These are phyloP conservation scores for Chironex yamaguchii DNA, from an alignment of 30 jellyfish, hydroid and myxozoan species.

Conservation along the genomic window DNA sequence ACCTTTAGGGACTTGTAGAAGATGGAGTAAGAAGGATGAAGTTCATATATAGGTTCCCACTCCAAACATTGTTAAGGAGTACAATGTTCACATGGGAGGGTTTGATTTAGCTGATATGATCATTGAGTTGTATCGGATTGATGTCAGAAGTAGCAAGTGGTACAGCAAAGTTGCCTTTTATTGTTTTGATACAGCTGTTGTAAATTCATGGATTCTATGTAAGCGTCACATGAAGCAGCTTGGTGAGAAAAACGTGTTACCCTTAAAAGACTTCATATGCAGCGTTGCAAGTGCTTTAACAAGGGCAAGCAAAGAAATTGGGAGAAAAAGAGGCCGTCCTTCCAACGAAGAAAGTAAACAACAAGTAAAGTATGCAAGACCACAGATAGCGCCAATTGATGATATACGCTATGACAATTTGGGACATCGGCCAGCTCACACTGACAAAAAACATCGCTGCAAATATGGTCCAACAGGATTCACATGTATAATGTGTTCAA, in stretches of 20 bases:
- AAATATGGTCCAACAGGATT: slow-evolving; percentile 12
- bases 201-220: slow-evolving; percentile 16
- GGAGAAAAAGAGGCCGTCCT: slow-evolving; percentile 11
- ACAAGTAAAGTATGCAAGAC: not conserved
- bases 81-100: slow-evolving; percentile 23
- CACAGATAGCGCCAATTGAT: not conserved
- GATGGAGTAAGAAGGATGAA: too few relatives aligned
- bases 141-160: not conserved
- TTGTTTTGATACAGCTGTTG: slow-evolving; percentile 11
- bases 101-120: slow-evolving; percentile 32
- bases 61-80: slow-evolving; percentile 31
- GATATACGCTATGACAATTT: slow-evolving; percentile 9
- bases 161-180: not conserved
- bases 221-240: not conserved
- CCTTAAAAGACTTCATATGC: not conserved
- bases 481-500: not conserved
- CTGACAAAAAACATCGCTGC: slow-evolving; percentile 18
- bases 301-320: not conserved
- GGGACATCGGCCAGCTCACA: slow-evolving; percentile 34
- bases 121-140: slow-evolving; percentile 2
- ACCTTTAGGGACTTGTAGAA: too few relatives aligned
- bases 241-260: too few relatives aligned
- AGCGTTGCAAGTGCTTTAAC: slow-evolving; percentile 9
- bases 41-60: too few relatives aligned
- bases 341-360: not conserved